Evolutionary conservation across 2,888 invertebrate species (phyloP), one percentile per base, ranked within the genome.

Genomic region (Neelides folsomi): DNA sequence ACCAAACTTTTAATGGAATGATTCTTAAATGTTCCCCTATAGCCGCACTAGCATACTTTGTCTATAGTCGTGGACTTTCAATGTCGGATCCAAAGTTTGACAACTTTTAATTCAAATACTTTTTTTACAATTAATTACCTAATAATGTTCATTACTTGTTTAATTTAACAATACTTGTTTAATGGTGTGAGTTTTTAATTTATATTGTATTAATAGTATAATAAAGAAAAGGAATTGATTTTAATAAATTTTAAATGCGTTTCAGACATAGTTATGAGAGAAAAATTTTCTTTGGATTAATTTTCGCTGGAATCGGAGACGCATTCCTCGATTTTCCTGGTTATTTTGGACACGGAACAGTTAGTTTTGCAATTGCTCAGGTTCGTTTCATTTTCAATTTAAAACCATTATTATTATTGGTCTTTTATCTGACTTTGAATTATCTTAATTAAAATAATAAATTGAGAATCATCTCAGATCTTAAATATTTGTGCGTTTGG

Each of bases 311-410:
- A 20, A 47, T 51, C 20, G 51, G 51, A 15, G 51, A 51, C 38
- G 51, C 46, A 16, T 40, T 51, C 19, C 41, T 51, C 12, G 51
- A 51, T 34, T 51, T 46, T 19, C 51, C 46, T n/a, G 47, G 47
- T 5, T 51, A 51, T 40, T 51, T 51, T 39, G 12, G 46, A n/a
- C 47, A 51, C 10, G 51, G 51, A 38, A 47, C 51, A 19, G 18
- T 35, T 10, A n/a, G 46, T 10, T 51, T 51, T 46, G 46, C 27
- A 15, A 35, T 51, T 9, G 45, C 45, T 8, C 51, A 51, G 27
- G 51, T 51, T 27, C n/a, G n/a, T n/a, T n/a, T n/a, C n/a, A n/a
- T n/a, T n/a, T n/a, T n/a, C n/a, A n/a, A n/a, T n/a, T n/a, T n/a
- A n/a, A n/a, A n/a, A n/a, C n/a, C n/a, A n/a, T n/a, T n/a, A n/a